Evolutionary conservation across 1,140 invertebrate genomes (phyloP).

Genomic region (Heliothis subflexa): DNA sequence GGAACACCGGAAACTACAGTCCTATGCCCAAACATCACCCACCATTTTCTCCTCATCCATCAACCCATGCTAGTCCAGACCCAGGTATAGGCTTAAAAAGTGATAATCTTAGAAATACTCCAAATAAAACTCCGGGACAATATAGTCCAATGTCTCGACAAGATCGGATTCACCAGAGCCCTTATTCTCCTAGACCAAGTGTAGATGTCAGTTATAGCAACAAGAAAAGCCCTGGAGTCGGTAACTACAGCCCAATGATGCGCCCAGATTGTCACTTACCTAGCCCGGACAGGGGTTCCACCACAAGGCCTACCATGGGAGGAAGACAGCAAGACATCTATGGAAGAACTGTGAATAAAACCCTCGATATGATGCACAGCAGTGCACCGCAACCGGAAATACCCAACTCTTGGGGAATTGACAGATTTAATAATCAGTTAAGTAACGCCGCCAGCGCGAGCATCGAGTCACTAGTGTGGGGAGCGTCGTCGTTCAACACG

Average conservation of each 20-base stretch:
- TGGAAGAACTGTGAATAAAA: constrained; percentile 65
- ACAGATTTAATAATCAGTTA: constrained; percentile 62
- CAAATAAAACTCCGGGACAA: constrained; percentile 74
- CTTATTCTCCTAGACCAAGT: constrained; percentile 77
- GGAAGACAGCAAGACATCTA: constrained; percentile 68
- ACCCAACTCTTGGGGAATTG: constrained; percentile 66
- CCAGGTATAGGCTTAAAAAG: constrained; percentile 71
- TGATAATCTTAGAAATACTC: constrained; percentile 66
- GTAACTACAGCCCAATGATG: constrained; percentile 81
- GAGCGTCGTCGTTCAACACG: constrained; percentile 58
- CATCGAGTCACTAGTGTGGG: constrained; percentile 77
- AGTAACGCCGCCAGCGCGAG: constrained; percentile 56
- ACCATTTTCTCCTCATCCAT: constrained; percentile 78
- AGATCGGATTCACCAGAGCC: constrained; percentile 73
- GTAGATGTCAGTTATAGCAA: constrained; percentile 70
- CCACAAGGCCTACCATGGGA: constrained; percentile 56
- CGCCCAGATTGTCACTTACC: constrained; percentile 74
- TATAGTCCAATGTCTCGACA: constrained; percentile 77
- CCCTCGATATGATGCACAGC: constrained; percentile 64
- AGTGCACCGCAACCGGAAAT: constrained; percentile 62
- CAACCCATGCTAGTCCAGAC: constrained; percentile 75
- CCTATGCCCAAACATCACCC: constrained; percentile 82
- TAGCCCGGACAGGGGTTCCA: constrained; percentile 72
- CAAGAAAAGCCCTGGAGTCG: constrained; percentile 75
- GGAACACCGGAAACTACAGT: constrained; percentile 80